Percentiles rank a stretch among this genome's conserved stretches.
These are phyloP conservation scores for Ceratina japonica DNA, from an alignment of 1,140 invertebrate genomes.

Conservation along the genomic window DNA sequence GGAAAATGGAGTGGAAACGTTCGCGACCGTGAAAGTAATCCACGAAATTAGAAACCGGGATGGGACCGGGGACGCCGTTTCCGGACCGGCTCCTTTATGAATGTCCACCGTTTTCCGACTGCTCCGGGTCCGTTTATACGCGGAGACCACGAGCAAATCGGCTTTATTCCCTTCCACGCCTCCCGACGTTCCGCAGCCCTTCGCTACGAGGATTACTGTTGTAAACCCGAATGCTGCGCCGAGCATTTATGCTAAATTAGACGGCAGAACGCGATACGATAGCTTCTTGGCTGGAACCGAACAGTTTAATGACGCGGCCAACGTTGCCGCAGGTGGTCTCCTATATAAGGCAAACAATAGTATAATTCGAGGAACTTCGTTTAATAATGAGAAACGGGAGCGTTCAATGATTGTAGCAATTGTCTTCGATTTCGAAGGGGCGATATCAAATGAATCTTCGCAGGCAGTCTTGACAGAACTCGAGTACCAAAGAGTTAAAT, in stretches of 20 bases:
- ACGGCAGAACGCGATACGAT: not conserved
- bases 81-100: not conserved
- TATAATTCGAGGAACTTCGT: too few species aligned
- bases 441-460: not conserved
- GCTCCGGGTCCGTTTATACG: not conserved
- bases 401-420: too few species aligned
- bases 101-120: not conserved
- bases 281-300: not conserved
- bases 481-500: not conserved
- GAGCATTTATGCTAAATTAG: constrained; percentile 33
- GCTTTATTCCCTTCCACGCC: constrained; percentile 7
- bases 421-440: too few species aligned
- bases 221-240: not conserved
- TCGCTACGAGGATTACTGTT: constrained; percentile 18
- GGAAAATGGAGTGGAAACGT: not conserved
- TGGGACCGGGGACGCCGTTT: not conserved
- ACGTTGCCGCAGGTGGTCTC: not conserved
- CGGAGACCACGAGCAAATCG: constrained; percentile 32
- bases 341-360: too few species aligned
- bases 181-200: constrained; percentile 13
- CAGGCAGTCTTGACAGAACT: not conserved
- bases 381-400: too few species aligned
- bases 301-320: too few species aligned
- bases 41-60: not conserved
- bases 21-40: not conserved